phyloP scores from a whole-genome alignment of 1,140 invertebrate species.

The Phortica variegata region DNA sequence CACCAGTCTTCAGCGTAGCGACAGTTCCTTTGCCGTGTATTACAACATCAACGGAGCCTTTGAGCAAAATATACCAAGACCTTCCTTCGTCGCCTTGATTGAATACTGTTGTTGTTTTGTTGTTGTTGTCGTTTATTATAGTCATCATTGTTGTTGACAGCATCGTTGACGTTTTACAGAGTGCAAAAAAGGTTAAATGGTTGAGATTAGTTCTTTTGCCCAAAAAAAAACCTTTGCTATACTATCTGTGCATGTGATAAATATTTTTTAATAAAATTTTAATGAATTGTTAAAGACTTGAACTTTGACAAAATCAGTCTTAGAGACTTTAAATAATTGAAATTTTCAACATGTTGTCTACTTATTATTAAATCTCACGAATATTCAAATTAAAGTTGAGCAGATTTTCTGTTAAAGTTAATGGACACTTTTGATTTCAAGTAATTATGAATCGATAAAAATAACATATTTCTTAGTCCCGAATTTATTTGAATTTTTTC shows the following conservation, averaged over 20 bases:
- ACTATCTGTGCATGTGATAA: conserved; percentile 1
- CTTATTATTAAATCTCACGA: too few relatives aligned
- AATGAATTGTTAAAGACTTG: too few relatives aligned
- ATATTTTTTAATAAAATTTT: too few relatives aligned
- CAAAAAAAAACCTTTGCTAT: conserved; percentile 10
- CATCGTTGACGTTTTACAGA: conserved; percentile 12
- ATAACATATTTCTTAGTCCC: too few relatives aligned
- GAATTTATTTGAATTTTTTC: too few relatives aligned
- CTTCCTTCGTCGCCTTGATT: conserved; percentile 88
- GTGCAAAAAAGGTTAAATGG: conserved; percentile 25
- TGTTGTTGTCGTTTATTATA: conserved; percentile 10
- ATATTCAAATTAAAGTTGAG: too few relatives aligned
- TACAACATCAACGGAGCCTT: conserved; percentile 82
- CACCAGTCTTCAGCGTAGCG: conserved; percentile 79
- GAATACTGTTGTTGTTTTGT: conserved; percentile 65
- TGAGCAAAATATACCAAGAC: conserved; percentile 85
- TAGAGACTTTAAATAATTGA: too few relatives aligned
- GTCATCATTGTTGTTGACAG: neutral
- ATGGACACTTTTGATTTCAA: too few relatives aligned
- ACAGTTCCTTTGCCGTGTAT: conserved; percentile 86
- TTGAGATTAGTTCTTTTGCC: conserved; percentile 28
- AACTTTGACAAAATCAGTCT: too few relatives aligned
- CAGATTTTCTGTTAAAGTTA: too few relatives aligned
- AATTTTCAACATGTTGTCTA: too few relatives aligned
- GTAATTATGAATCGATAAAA: too few relatives aligned